phyloP scores from a whole-genome alignment of 2,113 vertebrate genomes.

The Burhinus oedicnemus region DNA sequence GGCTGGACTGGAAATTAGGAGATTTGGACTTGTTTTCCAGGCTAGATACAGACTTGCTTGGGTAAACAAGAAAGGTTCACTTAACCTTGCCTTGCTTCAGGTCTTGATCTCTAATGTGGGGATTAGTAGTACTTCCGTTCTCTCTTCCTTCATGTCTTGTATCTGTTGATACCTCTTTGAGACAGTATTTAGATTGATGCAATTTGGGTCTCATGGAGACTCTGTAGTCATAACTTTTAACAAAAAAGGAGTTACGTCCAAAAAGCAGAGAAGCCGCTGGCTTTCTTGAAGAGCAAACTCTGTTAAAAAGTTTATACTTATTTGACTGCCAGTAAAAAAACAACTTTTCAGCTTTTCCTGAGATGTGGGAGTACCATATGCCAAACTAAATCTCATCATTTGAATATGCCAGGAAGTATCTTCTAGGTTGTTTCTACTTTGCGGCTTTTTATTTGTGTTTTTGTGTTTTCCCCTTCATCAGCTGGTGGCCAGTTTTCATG shows the following conservation, averaged over 20 bases:
- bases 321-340: background rate
- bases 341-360: background rate
- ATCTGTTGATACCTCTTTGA: background rate
- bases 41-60: background rate
- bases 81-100: background rate
- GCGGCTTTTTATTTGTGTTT: background rate
- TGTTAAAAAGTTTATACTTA: background rate
- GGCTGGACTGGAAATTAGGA: background rate
- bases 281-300: background rate
- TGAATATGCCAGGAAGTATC: background rate
- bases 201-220: background rate
- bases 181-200: background rate
- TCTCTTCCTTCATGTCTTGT: background rate
- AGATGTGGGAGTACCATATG: background rate
- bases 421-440: background rate
- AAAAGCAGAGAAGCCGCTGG: background rate
- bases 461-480: background rate
- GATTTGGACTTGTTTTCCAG: background rate
- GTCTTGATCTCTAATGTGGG: background rate
- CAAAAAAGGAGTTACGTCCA: background rate
- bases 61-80: background rate
- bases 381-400: background rate
- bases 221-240: background rate
- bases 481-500: background rate
- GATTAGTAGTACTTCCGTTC: constrained; percentile 16